Percentiles rank a stretch among this genome's conserved stretches.
Evolutionary conservation across 2,113 vertebrate species (phyloP).

Genomic region (Glareola pratincola): DNA sequence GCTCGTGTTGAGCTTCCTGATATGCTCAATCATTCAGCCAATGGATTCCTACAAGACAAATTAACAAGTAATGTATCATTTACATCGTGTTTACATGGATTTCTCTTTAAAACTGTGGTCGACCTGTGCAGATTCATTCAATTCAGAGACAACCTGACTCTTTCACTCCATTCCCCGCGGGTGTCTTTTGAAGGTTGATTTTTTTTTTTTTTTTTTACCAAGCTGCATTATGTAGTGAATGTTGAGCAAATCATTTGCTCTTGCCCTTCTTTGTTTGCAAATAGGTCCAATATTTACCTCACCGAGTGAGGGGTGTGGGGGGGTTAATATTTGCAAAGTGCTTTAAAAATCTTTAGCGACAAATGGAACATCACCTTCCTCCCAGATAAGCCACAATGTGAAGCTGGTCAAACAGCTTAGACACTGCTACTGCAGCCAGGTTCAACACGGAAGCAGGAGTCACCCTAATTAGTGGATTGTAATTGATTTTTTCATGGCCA

Average conservation of each 20-base stretch:
- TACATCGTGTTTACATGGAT: not conserved
- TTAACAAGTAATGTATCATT: not conserved
- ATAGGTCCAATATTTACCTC: not conserved
- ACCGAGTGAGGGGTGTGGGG: not conserved
- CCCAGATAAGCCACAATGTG: not conserved
- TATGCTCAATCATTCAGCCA: not conserved
- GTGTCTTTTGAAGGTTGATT: not conserved
- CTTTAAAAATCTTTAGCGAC: not conserved
- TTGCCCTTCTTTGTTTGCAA: not conserved
- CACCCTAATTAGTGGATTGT: not conserved
- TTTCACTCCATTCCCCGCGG: not conserved
- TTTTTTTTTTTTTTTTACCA: not conserved
- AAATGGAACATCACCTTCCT: not conserved
- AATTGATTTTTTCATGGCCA: not conserved
- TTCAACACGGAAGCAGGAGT: not conserved
- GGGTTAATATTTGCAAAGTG: not conserved
- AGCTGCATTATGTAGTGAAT: not conserved
- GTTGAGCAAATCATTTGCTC: not conserved
- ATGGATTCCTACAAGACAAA: not conserved
- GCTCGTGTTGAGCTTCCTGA: not conserved
- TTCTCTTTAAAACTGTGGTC: not conserved
- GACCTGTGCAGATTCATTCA: not conserved
- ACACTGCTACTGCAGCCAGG: not conserved
- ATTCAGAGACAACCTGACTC: not conserved
- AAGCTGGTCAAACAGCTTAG: not conserved